Conservation (phyloP, 64 coral and sea anemone species). For the Montipora foliosa region DNA sequence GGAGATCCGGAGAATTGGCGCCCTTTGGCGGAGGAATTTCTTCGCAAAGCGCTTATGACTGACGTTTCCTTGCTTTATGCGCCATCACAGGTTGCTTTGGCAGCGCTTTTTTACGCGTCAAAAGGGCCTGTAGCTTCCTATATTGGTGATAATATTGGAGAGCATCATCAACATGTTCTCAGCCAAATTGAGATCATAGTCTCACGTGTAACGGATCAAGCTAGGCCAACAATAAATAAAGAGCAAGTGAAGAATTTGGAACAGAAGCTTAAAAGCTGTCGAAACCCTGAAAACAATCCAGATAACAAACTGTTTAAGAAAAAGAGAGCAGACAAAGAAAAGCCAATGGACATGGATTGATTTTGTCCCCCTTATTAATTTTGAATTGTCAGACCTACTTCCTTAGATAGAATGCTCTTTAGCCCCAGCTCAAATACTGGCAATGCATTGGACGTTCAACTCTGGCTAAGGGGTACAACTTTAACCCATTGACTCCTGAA, state of each 20-base stretch:
- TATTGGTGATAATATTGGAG: conserved; percentile 57
- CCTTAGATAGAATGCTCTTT: too few species aligned
- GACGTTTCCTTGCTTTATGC: conserved; percentile 83
- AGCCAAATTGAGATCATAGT: conserved; percentile 54
- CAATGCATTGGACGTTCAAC: too few species aligned
- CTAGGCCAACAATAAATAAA: conserved; percentile 39
- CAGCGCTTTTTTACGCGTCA: conserved; percentile 72
- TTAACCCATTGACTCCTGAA: too few species aligned
- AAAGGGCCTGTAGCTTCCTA: conserved; percentile 59
- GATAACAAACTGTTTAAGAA: conserved; percentile 85
- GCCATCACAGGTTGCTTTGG: conserved; percentile 96
- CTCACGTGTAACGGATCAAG: conserved; percentile 39
- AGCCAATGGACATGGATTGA: conserved; percentile 44
- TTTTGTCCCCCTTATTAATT: too few species aligned
- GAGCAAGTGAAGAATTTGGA: conserved; percentile 79
- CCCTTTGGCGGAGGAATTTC: conserved; percentile 73
- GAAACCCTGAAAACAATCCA: conserved; percentile 95
- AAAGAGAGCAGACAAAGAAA: conserved; percentile 63
- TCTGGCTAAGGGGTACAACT: too few species aligned
- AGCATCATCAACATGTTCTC: conserved; percentile 37
- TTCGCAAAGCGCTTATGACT: conserved; percentile 61
- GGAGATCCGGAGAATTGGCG: conserved; percentile 87
- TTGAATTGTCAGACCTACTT: too few species aligned
- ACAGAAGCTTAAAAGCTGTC: conserved; percentile 79
- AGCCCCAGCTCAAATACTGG: too few species aligned